Evolutionary conservation across 2,888 invertebrate genomes (phyloP), one percentile per base, ranked within the genome.

Genomic region (Folsomia candida): DNA sequence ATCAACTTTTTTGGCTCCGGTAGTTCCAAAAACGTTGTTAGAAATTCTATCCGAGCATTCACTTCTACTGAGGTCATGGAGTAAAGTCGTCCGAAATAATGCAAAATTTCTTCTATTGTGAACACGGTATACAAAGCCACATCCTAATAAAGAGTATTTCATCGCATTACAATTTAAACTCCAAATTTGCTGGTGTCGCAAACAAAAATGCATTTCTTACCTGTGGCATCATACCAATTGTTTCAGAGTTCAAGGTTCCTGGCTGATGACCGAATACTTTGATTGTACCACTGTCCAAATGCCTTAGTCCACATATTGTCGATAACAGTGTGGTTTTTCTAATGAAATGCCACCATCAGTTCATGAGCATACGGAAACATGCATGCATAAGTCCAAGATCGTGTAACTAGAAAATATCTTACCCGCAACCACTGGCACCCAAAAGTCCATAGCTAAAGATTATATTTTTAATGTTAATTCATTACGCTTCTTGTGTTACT

Each of bases 81-180:
- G 29, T 73, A 74, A 20, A 76, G 51, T 47, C 64, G 54, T 1
- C 72, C 76, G 68, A 69, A 76, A 64, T 66, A 76, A 20, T 60
- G 59, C 2, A 72, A 51, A 2, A 66, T 66, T 68, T 76, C 76
- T 11, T 18, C 6, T 1, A 74, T 68, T 1, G 74, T 66, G 6
- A 73, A 57, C 11, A 69, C 62, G 1, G 61, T 54, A 62, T 73
- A 74, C 24, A 76, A 57, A 2, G 73, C 71, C 1, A 71, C 9
- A 20, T 76, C 71, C 68, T 94, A 60, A 60, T 54, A 14, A n/a
- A n/a, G 20, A 20, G 20, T 54, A 54, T 54, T 54, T 54, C n/a
- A n/a, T n/a, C n/a, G 18, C 22, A 54, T 47, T 47, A 47, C 47
- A 54, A 54, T 37, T 9, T 37, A 9, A 54, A n/a, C n/a, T 54